phyloP scores from a whole-genome alignment of 2,113 vertebrate species.

The Phalacrocorax carbo region DNA sequence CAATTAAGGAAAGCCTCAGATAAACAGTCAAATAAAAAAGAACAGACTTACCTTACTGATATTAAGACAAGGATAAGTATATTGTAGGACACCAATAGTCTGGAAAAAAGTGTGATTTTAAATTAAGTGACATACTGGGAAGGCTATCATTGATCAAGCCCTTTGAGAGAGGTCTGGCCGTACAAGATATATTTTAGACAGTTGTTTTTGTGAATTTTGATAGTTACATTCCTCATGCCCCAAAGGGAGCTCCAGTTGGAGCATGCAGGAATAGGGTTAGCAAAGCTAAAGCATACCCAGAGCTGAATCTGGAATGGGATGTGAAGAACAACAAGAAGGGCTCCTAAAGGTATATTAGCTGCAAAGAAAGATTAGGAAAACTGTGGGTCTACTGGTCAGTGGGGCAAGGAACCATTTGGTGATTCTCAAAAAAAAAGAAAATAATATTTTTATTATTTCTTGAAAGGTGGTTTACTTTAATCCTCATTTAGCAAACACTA shows the following conservation, averaged over 20 bases:
- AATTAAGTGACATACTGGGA: not conserved
- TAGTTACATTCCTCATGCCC: not conserved
- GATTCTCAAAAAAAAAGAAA: not conserved
- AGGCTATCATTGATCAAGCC: not conserved
- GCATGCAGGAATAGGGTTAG: not conserved
- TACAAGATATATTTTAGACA: not conserved
- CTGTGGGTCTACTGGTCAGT: rapidly evolving
- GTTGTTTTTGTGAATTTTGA: not conserved
- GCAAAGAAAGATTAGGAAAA: not conserved
- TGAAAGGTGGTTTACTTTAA: not conserved
- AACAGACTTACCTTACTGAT: not conserved
- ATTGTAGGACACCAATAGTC: not conserved
- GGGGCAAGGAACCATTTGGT: not conserved
- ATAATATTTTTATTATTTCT: not conserved
- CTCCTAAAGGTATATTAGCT: not conserved
- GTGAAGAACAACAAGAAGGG: not conserved
- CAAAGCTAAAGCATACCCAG: not conserved
- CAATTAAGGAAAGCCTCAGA: not conserved
- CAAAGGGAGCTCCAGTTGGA: not conserved
- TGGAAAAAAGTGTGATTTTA: not conserved
- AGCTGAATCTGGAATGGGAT: not conserved
- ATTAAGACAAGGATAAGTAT: not conserved
- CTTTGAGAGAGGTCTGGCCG: rapidly evolving
- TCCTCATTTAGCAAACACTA: not conserved
- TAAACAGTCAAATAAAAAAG: not conserved